Conservation (phyloP, 2,888 invertebrate genomes). For the Ellobium chinense region DNA sequence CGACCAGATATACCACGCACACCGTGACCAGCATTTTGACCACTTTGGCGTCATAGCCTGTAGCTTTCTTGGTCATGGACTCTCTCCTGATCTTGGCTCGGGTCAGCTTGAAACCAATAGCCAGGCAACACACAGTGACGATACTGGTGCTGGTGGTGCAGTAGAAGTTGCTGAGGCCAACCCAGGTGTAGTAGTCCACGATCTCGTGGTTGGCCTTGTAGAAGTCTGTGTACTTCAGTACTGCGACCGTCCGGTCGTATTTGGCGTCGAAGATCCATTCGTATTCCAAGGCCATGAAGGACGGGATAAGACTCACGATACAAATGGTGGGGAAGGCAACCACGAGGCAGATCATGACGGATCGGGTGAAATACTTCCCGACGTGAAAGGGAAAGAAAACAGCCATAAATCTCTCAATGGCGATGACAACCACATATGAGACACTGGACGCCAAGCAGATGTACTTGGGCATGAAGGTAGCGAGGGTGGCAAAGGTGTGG, state of each 20-base stretch:
- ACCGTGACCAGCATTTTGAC: slow-evolving; percentile 31
- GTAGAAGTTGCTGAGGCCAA: slow-evolving; percentile 16
- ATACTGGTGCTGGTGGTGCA: background rate
- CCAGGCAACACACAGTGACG: slow-evolving; percentile 3
- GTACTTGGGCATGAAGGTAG: slow-evolving; percentile 20
- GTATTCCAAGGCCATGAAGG: slow-evolving; percentile 16
- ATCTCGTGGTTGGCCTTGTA: slow-evolving; percentile 4
- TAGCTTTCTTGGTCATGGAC: background rate
- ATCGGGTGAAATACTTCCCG: background rate
- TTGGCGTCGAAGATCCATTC: background rate
- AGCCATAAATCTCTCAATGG: slow-evolving; percentile 14
- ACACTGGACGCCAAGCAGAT: slow-evolving; percentile 12
- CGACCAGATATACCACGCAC: background rate
- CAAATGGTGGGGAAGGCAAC: background rate
- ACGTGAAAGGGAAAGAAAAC: slow-evolving; percentile 18
- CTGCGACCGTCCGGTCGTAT: background rate
- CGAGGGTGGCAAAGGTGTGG: slow-evolving; percentile 14
- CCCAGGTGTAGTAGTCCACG: slow-evolving; percentile 12
- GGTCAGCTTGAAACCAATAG: slow-evolving; percentile 17
- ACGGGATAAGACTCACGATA: background rate
- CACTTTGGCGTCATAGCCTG: background rate
- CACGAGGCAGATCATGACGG: background rate
- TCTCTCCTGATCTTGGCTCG: background rate
- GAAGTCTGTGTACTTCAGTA: slow-evolving; percentile 8
- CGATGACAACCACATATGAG: slow-evolving; percentile 16